Evolutionary conservation across 1,140 invertebrate genomes (phyloP), one percentile per base, ranked within the genome.

Genomic region (Trichomalopsis sarcophagae): DNA sequence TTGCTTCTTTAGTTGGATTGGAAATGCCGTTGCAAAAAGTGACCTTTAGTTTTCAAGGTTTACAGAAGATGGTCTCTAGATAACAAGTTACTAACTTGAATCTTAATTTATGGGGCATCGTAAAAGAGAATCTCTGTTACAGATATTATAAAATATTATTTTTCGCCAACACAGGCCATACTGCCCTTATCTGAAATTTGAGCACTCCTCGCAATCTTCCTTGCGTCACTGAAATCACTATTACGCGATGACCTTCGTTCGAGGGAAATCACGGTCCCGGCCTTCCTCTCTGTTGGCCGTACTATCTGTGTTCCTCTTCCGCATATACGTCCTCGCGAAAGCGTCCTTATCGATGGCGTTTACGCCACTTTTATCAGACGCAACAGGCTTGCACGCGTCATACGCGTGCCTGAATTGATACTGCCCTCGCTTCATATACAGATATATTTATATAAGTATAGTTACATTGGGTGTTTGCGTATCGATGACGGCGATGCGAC

Each of bases 281-380:
- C 85, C 86, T 86, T 84, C 55, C 74, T 77, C 10, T 44, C 50
- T 87, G 80, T 87, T 3, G 14, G 17, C 17, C 74, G 27, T 27
- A 55, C 66, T 87, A 83, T 88, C 85, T 44, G 55, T 80, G 84
- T 87, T 87, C 82, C 85, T 88, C 85, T 88, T 88, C 87, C 87
- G 85, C 78, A 74, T 86, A 30, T 44, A 21, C 33, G 71, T 9
- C 13, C 47, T 14, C 47, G 47, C 47, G 47, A 36, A 74, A 30
- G 33, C 33, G 74, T 66, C 74, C 62, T 14, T 85, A 87, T 87
- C 87, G 62, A 44, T 50, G 44, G 17, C 50, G 50, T 55, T 55
- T 55, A 55, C 50, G 13, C 50, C 13, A 55, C 40, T 44, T 55
- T 55, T 55, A 55, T 55, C 50, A 21, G 50, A 2, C 17, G 50